These are phyloP conservation scores for Mesorhabditis belari DNA, from an alignment of 2,888 invertebrate genomes.

Conservation along the genomic window DNA sequence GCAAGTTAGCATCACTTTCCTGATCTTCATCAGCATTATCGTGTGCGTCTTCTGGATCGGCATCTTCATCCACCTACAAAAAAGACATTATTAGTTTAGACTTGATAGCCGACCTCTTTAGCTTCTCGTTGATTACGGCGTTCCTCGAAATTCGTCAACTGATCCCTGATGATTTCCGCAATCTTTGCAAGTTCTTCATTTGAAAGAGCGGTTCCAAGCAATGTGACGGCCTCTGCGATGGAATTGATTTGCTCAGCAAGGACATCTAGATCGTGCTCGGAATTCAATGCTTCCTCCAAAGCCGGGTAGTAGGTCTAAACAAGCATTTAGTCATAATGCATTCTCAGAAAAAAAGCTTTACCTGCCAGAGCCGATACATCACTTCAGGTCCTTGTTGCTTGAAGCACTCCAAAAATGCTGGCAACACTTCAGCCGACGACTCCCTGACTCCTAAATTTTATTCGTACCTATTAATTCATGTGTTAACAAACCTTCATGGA, in stretches of 20 bases:
- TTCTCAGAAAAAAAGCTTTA: neutral
- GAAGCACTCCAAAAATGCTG: constrained; percentile 79
- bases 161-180: constrained; percentile 29
- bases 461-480: too few relatives aligned
- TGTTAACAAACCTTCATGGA: constrained; percentile 82
- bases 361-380: constrained; percentile 53
- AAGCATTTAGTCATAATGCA: neutral
- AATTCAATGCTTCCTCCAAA: constrained; percentile 70
- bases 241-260: constrained; percentile 74
- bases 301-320: constrained; percentile 70
- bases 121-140: constrained; percentile 32
- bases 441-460: too few relatives aligned
- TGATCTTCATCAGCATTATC: constrained; percentile 43
- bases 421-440: constrained; percentile 83
- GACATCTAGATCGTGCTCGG: constrained; percentile 78
- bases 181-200: constrained; percentile 34
- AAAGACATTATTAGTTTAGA: neutral
- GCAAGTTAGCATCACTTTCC: constrained; percentile 42
- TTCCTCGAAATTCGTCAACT: constrained; percentile 38
- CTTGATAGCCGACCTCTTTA: constrained; percentile 22
- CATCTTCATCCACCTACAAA: constrained; percentile 71
- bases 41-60: constrained; percentile 76
- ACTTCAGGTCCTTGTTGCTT: constrained; percentile 62
- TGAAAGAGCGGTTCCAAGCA: constrained; percentile 29
- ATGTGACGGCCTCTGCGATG: constrained; percentile 65